Base-by-base conservation (phyloP, 2,888 invertebrate species). In the Pseudococcus jackbeardsleyi region DNA sequence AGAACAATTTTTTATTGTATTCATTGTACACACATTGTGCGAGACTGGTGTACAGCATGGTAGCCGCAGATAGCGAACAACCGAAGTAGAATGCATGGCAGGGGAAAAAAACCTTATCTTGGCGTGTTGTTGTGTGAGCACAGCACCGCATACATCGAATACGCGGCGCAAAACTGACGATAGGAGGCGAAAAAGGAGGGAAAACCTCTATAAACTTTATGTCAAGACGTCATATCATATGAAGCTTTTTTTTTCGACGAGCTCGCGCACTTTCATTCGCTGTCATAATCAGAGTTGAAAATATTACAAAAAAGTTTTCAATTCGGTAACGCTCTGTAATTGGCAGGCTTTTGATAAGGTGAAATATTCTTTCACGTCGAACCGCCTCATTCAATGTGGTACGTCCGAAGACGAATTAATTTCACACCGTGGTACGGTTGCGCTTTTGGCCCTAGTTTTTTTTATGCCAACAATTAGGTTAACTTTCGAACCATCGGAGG, bases 201-300 rank as follows among this genome's bases (percentile, higher is more conserved):
- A 77, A 77, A 50, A 12, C 50, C 39, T 33, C 77, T 26, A 77
- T 77, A 77, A 77, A 33, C 77, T 26, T 77, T 77, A 77, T 77
- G 77, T 77, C 77, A 77, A 77, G 77, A 77, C 77, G 77, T 77
- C 77, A 77, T 77, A 26, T 26, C 26, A 33, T 77, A 26, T 77
- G 15, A 68, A 68, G 7, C 11, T 77, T 39, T 77, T 77, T 77
- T 64, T 7, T 64, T 2, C 64, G 9, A 64, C 22, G 19, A 7
- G 8, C 64, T 11, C 12, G 39, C 39, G 77, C 9, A 39, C 39
- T 77, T 77, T 77, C 77, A 77, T 77, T 77, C 39, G 33, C 77
- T 77, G 77, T 77, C 77, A 77, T 77, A 77, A 77, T 77, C 77
- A 77, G 77, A 77, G 39, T 77, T 26, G 33, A 39, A 77, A 77